Conservation (phyloP, 2,113 vertebrate species). For the Trogon melanurus region DNA sequence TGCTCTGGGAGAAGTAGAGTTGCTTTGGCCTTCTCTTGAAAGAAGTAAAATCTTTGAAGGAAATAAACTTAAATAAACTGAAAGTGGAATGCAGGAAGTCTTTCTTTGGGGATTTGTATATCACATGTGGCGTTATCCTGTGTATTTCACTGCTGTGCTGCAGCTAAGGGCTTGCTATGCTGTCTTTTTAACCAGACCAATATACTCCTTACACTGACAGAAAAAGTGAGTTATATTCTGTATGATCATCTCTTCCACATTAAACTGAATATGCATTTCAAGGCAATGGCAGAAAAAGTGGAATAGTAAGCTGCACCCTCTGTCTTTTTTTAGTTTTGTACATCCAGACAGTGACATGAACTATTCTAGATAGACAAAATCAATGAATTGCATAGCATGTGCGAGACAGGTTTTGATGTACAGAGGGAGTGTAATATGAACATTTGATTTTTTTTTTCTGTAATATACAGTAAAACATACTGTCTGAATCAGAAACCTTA, state of each 20-base stretch:
- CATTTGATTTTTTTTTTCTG: not conserved
- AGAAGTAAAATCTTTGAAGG: conserved; percentile 6
- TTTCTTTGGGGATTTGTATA: conserved; percentile 16
- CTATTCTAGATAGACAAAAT: not conserved
- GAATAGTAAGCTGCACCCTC: not conserved
- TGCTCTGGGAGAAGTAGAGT: not conserved
- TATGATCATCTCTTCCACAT: not conserved
- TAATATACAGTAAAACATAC: not conserved
- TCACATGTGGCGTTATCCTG: not conserved
- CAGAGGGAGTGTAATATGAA: not conserved
- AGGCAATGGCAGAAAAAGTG: not conserved
- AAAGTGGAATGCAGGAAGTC: conserved; percentile 15
- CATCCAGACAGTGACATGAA: not conserved
- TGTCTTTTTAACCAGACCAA: not conserved
- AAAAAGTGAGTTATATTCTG: not conserved
- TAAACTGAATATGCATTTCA: not conserved
- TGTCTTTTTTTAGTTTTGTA: not conserved
- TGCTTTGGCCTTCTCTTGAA: conserved; percentile 1
- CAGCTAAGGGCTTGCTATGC: not conserved
- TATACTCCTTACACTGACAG: not conserved
- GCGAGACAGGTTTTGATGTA: not conserved
- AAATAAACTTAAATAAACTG: conserved; percentile 37
- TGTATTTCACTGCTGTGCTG: not conserved
- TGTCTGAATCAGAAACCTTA: conserved; percentile 25
- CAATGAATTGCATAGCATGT: not conserved